Conservation (phyloP, 2,113 vertebrate genomes). For the Danionella cerebrum region DNA sequence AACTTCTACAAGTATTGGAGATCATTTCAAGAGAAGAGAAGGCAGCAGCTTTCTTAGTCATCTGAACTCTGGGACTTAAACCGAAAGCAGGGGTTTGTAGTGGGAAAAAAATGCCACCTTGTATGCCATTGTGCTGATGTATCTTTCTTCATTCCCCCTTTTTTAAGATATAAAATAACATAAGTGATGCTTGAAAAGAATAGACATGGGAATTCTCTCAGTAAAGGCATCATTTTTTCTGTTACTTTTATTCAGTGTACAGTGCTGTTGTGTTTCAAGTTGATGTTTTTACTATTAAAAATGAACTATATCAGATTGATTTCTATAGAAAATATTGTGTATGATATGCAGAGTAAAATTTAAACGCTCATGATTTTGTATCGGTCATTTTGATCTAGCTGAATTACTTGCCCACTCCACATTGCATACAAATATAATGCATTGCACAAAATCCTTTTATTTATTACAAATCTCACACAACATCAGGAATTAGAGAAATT, state of each 20-base stretch:
- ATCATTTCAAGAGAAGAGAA: slow-evolving; percentile 1
- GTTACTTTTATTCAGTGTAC: slow-evolving; percentile 34
- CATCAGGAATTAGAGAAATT: neutral
- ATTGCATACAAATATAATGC: no score
- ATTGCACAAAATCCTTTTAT: no score
- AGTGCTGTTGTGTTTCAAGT: slow-evolving; percentile 18
- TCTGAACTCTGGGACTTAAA: slow-evolving; percentile 1
- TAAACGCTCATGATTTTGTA: no score
- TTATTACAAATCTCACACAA: neutral
- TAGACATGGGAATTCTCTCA: no score
- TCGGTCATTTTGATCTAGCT: no score
- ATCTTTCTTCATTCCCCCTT: no score
- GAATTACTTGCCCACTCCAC: no score
- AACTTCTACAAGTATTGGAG: neutral
- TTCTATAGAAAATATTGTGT: slow-evolving; percentile 27
- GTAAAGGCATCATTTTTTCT: slow-evolving; percentile 8
- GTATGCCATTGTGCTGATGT: slow-evolving; percentile 6
- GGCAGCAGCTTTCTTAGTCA: neutral
- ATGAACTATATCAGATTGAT: slow-evolving; percentile 15
- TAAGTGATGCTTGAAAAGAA: no score
- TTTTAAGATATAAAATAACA: no score
- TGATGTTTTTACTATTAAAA: slow-evolving; percentile 22
- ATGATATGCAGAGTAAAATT: slow-evolving; percentile 9
- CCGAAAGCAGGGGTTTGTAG: neutral
- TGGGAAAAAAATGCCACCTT: neutral